Evolutionary conservation across 2,888 invertebrate genomes (phyloP).

Genomic region (Mycalesis mineus): DNA sequence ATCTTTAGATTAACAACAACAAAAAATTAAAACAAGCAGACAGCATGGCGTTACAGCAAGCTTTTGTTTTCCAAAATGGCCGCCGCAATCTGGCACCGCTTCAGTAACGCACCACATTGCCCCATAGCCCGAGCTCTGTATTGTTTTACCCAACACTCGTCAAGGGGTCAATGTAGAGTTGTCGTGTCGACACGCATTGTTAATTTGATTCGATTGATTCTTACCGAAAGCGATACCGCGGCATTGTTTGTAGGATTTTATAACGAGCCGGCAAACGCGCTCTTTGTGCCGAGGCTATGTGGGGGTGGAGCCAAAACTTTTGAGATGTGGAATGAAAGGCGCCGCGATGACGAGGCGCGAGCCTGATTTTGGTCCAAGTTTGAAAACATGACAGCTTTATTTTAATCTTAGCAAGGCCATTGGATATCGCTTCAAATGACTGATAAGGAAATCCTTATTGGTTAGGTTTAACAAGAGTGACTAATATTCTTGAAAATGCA

Average conservation of each 20-base stretch:
- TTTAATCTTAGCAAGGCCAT: too few relatives aligned
- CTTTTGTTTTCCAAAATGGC: constrained; percentile 38
- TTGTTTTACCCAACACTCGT: constrained; percentile 32
- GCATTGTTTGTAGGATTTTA: constrained; percentile 72
- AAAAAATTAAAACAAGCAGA: constrained; percentile 25
- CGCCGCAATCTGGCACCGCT: constrained; percentile 27
- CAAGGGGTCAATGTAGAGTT: constrained; percentile 36
- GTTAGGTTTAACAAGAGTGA: too few relatives aligned
- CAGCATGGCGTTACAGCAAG: constrained; percentile 36
- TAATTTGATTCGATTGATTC: constrained; percentile 71
- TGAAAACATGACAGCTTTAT: too few relatives aligned
- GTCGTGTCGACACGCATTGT: constrained; percentile 58
- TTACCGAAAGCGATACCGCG: constrained; percentile 69
- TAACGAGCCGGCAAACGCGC: constrained; percentile 72
- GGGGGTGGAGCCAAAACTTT: constrained; percentile 67
- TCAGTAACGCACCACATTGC: constrained; percentile 22
- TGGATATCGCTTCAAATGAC: too few relatives aligned
- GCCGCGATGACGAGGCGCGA: constrained; percentile 74
- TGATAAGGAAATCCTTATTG: too few relatives aligned
- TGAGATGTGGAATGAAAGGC: constrained; percentile 72
- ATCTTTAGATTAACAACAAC: not conserved
- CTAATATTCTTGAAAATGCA: too few relatives aligned
- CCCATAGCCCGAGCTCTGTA: constrained; percentile 31
- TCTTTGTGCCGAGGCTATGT: constrained; percentile 59
- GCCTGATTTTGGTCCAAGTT: constrained; percentile 37